These are phyloP conservation scores for Fistularia commersonii DNA, from an alignment of 2,797 vertebrate genomes.

Conservation along the genomic window DNA sequence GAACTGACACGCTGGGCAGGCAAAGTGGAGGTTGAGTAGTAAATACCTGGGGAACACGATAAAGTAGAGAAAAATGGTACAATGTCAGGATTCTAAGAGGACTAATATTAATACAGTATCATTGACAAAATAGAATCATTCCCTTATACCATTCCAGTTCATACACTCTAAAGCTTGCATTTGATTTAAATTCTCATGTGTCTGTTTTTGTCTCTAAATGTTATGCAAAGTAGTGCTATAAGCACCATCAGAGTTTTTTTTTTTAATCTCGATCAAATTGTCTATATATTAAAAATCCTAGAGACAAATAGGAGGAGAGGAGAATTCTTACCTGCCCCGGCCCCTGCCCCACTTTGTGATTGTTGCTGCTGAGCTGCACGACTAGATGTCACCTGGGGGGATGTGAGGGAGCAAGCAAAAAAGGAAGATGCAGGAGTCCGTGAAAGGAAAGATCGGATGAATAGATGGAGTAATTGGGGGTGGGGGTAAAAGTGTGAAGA, in stretches of 20 bases:
- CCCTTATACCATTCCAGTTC: too few species aligned
- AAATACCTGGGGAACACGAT: constrained; percentile 68
- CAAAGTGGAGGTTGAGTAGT: constrained; percentile 94
- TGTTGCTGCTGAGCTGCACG: constrained; percentile 82
- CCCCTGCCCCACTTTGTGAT: constrained; percentile 66
- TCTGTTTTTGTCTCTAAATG: too few species aligned
- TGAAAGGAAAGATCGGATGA: constrained; percentile 11
- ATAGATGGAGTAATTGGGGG: neutral
- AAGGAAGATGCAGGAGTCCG: neutral
- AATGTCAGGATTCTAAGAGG: neutral
- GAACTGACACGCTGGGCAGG: constrained; percentile 91
- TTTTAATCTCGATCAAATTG: neutral
- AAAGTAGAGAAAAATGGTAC: neutral
- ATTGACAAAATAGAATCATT: neutral
- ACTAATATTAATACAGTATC: neutral
- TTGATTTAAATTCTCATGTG: too few species aligned
- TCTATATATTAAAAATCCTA: neutral
- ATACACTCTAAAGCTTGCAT: too few species aligned
- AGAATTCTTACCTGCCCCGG: constrained; percentile 60
- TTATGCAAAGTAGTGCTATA: too few species aligned
- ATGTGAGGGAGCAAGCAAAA: constrained; percentile 6
- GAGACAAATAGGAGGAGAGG: constrained; percentile 3
- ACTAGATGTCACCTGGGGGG: constrained; percentile 81
- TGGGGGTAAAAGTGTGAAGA: neutral
- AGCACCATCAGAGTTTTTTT: too few species aligned